phyloP scores from a whole-genome alignment of 2,888 invertebrate genomes.

The Trichopoda pennipes region DNA sequence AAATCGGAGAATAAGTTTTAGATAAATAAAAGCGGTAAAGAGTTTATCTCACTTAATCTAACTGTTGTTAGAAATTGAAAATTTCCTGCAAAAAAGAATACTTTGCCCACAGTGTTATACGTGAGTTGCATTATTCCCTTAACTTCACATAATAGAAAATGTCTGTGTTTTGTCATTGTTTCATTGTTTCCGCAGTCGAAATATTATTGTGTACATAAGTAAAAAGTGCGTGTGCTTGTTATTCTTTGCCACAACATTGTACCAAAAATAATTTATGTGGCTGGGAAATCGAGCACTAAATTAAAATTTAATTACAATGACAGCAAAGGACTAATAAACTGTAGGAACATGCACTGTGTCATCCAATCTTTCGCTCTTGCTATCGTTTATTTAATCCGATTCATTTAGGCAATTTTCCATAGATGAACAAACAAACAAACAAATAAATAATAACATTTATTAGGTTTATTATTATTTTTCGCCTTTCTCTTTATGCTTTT shows the following conservation, averaged over 20 bases:
- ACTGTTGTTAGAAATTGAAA: too few relatives aligned
- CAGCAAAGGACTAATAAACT: conserved; percentile 64
- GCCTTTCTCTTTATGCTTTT: neutral
- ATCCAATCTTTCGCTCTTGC: conserved; percentile 25
- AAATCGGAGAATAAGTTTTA: too few relatives aligned
- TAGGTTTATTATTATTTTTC: conserved; percentile 18
- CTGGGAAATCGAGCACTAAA: conserved; percentile 71
- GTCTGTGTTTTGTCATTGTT: neutral
- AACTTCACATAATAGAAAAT: too few relatives aligned
- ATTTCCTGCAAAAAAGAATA: too few relatives aligned
- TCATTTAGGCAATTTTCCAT: conserved; percentile 19
- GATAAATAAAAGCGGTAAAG: too few relatives aligned
- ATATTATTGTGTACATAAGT: neutral
- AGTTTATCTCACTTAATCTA: too few relatives aligned
- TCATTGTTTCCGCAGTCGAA: conserved; percentile 7
- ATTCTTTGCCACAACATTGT: conserved; percentile 52
- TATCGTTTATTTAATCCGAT: conserved; percentile 15
- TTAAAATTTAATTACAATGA: conserved; percentile 71
- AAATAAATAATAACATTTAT: conserved; percentile 26
- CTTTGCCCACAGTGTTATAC: neutral
- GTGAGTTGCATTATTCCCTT: neutral
- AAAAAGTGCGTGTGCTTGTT: conserved; percentile 55
- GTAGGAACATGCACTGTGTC: conserved; percentile 52
- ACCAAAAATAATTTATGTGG: conserved; percentile 70
- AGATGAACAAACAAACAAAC: conserved; percentile 32